These are phyloP conservation scores for Silurus aristotelis DNA, from an alignment of 2,797 vertebrate genomes.

Conservation along the genomic window DNA sequence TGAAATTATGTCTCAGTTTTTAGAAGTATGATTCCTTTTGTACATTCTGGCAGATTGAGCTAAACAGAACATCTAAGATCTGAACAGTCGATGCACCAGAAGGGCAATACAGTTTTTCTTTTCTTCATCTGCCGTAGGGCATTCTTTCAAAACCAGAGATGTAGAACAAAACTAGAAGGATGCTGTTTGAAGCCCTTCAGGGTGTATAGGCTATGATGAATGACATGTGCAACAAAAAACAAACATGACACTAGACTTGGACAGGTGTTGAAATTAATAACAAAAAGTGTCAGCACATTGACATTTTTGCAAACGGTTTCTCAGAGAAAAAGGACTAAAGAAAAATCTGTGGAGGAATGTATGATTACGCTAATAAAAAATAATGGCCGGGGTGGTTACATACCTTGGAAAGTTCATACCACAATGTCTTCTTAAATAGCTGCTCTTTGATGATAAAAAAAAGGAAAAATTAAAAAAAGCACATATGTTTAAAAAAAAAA, in stretches of 20 bases:
- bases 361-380: neutral
- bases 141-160: neutral
- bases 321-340: neutral
- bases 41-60: neutral
- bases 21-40: neutral
- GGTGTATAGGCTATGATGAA: neutral
- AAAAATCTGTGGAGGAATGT: neutral
- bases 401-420: neutral
- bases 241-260: neutral
- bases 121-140: neutral
- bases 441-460: neutral
- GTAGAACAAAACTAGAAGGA: neutral
- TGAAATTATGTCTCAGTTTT: neutral
- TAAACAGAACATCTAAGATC: neutral
- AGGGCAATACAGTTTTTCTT: neutral
- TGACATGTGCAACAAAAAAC: neutral
- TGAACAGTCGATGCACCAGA: neutral
- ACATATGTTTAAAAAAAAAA: neutral
- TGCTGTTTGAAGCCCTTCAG: neutral
- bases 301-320: neutral
- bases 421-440: neutral
- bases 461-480: neutral
- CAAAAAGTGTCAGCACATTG: neutral
- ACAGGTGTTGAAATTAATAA: neutral
- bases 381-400: neutral